phyloP scores from a whole-genome alignment of 1,140 invertebrate species.

The Saccostrea echinata region DNA sequence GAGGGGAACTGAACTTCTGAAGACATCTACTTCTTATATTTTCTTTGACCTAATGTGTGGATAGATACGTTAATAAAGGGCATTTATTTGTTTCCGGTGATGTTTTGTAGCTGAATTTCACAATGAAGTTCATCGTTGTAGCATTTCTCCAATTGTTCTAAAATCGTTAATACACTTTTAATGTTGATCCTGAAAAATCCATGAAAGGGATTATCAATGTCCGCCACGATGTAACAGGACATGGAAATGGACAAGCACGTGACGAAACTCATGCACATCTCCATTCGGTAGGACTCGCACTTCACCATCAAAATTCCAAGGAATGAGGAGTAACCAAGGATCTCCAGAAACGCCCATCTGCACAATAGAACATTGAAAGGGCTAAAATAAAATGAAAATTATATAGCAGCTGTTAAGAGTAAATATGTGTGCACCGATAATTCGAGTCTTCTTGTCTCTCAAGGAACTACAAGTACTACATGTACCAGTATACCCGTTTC shows the following conservation, averaged over 20 bases:
- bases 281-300: slow-evolving; percentile 55
- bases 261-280: slow-evolving; percentile 62
- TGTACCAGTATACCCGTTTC: no score
- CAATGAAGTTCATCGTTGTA: background rate
- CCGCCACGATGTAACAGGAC: slow-evolving; percentile 63
- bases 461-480: no score
- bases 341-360: slow-evolving; percentile 65
- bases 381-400: no score
- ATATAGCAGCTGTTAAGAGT: no score
- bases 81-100: background rate
- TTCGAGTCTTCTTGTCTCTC: no score
- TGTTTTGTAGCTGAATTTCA: background rate
- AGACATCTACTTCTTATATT: no score
- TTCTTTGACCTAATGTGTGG: no score
- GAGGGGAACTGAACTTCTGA: no score
- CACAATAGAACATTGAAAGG: background rate
- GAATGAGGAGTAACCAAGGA: slow-evolving; percentile 62
- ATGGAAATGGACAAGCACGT: slow-evolving; percentile 65
- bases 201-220: slow-evolving; percentile 63
- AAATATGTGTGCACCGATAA: no score
- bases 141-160: background rate
- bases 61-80: no score
- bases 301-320: slow-evolving; percentile 61
- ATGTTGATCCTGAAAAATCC: slow-evolving; percentile 63
- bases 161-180: background rate